A percentile compares a stretch with the other conserved stretches of the same genome.
These are phyloP conservation scores for Saccostrea glomerata DNA, from an alignment of 1,140 invertebrate species.

Conservation along the genomic window DNA sequence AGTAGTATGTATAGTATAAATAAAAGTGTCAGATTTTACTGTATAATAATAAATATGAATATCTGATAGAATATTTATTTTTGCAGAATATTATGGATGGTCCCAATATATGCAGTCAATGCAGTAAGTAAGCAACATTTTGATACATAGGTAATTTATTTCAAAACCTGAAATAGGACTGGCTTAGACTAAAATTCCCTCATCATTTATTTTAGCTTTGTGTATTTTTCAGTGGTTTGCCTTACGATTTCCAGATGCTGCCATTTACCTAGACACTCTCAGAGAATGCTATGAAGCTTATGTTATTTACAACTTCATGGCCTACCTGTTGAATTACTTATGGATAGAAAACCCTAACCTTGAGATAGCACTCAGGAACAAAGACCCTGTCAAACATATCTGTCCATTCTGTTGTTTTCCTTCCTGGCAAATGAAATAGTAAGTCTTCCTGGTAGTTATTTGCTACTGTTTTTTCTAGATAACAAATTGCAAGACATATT, in stretches of 20 bases:
- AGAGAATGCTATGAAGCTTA: constrained; percentile 97
- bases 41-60: too few species aligned
- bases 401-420: constrained; percentile 81
- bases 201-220: constrained; percentile 23
- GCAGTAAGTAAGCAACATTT: constrained; percentile 85
- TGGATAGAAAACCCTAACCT: constrained; percentile 85
- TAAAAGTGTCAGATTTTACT: too few species aligned
- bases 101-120: constrained; percentile 97
- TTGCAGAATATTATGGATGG: constrained; percentile 96
- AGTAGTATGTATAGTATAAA: too few species aligned
- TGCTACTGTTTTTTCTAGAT: too few species aligned
- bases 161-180: background rate
- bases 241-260: constrained; percentile 86
- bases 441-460: constrained; percentile 43
- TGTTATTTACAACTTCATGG: constrained; percentile 99
- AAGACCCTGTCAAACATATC: constrained; percentile 84
- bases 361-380: constrained; percentile 89
- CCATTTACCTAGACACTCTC: constrained; percentile 94
- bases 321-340: constrained; percentile 93
- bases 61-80: background rate
- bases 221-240: constrained; percentile 83
- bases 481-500: too few species aligned
- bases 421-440: constrained; percentile 92
- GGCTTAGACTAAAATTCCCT: background rate
- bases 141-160: too few species aligned